Percentiles rank a stretch among this genome's conserved stretches.
phyloP scores from a whole-genome alignment of 2,113 vertebrate species.

The Calidris pygmaea region DNA sequence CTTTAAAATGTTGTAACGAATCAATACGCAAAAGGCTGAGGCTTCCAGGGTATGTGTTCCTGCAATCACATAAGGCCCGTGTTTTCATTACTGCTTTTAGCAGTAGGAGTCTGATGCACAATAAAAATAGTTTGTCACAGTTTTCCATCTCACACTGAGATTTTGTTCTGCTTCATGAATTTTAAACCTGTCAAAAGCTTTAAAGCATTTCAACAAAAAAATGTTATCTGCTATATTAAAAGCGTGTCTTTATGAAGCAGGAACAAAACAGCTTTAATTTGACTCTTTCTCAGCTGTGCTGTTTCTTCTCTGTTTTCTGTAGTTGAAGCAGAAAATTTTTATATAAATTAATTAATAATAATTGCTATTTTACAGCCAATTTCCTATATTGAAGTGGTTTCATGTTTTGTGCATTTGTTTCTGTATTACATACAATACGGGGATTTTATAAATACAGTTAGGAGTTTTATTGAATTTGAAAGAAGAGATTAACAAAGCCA shows the following conservation, averaged over 20 bases:
- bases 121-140: not conserved
- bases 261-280: not conserved
- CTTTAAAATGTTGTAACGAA: not conserved
- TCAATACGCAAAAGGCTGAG: not conserved
- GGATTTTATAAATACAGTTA: not conserved
- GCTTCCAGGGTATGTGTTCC: not conserved
- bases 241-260: not conserved
- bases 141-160: not conserved
- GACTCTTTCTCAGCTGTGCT: not conserved
- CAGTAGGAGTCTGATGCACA: not conserved
- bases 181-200: conserved; percentile 24
- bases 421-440: not conserved
- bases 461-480: not conserved
- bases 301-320: not conserved
- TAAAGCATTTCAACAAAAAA: not conserved
- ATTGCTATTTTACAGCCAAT: not conserved
- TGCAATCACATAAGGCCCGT: not conserved
- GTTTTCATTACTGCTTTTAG: not conserved
- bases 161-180: conserved; percentile 26
- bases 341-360: not conserved
- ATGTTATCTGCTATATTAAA: not conserved
- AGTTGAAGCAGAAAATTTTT: not conserved
- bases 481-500: not conserved
- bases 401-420: not conserved
- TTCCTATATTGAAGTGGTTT: not conserved